Base-by-base conservation (phyloP, 92 coral and sea anemone species). In the Zoanthus gigantus region DNA sequence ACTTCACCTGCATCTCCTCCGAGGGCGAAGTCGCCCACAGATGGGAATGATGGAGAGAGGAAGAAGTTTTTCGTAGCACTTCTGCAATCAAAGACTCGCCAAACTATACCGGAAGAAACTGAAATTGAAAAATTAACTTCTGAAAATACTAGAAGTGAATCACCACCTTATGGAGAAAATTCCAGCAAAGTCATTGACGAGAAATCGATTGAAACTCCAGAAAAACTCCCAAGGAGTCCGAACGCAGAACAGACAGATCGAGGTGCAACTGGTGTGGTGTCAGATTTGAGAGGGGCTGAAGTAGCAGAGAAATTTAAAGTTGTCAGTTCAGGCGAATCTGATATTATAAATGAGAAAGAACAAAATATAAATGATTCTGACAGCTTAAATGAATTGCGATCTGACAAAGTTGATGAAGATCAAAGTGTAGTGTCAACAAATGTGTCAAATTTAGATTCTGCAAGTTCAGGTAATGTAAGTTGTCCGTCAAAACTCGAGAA, bases 11-110 rank as follows among this genome's bases (percentile, higher is more conserved):
- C 74, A 2, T 44, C 74, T 15, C 85, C 85, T 11, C 85, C 88
- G 28, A 44, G 87, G 52, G 88, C 84, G 7, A 57, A 82, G 13
- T 89, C 90, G 2, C 77, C 72, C 18, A 61, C 93, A 1, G 90
- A 88, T 9, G 91, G 84, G 30, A 77, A 78, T 68, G 98, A 95
- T 17, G 85, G 84, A 18, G 96, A 92, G 66, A 79, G 97, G 29
- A 94, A 82, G 82, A 94, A 97, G 91, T 97, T 97, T 83, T 97
- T 97, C 63, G 95, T 94, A 76, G 89, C 99, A 11, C 69, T 97
- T 9, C 90, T 97, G 60, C 96, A 95, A 61, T 75, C 83, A 34
- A 96, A 94, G 86, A 80, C 87, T 53, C 85, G 82, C 23, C 91
- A 83, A 28, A 90, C 87, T 31, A 96, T 92, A 17, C 94, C 91